Evolutionary conservation across 2,797 vertebrate species (phyloP), one percentile per base, ranked within the genome.

Genomic region (Hylomyscus alleni): DNA sequence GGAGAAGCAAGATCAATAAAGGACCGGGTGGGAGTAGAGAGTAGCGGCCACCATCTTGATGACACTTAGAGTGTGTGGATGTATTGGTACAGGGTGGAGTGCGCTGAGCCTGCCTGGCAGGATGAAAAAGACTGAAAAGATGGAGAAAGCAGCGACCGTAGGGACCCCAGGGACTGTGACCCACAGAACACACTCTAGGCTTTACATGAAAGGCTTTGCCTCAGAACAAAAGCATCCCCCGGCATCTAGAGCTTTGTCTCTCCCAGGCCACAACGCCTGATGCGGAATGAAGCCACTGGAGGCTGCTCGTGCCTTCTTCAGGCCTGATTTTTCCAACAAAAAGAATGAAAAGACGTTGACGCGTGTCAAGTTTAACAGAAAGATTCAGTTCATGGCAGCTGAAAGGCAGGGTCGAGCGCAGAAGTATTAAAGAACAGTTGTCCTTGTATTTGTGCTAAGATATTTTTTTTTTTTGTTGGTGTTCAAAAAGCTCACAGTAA

Each of bases 231-330:
- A 69, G 26, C 1, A 1, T 17, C 11, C 34, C 47, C 60, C 19
- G 37, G 50, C 2, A 11, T 0, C 0, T 3, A 0, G n/a, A 22
- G 17, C 7, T 76, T 44, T 2, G 56, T 8, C 60, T 89, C 58
- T 34, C 47, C 0, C 37, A 54, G 20, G 26, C 19, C 6, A 1
- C 0, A 0, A 31, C 1, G 9, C 24, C 24, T 0, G 2, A 37
- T 11, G 24, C 44, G 11, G 4, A 72, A 50, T 15, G 8, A 72
- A 62, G 19, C 7, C 56, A n/a, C 56, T 24, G 20, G 56, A 56
- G 69, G n/a, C 22, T 6, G 15, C 24, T 31, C 7, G 15, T n/a
- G 37, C 29, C 47, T 75, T 73, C 26, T 34, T 17, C 26, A n/a
- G 47, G 34, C 2, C 9, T 2, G 26, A 7, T 44, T 4, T 29